Conservation (phyloP, 2,113 vertebrate species). For the Erythrolamprus reginae region DNA sequence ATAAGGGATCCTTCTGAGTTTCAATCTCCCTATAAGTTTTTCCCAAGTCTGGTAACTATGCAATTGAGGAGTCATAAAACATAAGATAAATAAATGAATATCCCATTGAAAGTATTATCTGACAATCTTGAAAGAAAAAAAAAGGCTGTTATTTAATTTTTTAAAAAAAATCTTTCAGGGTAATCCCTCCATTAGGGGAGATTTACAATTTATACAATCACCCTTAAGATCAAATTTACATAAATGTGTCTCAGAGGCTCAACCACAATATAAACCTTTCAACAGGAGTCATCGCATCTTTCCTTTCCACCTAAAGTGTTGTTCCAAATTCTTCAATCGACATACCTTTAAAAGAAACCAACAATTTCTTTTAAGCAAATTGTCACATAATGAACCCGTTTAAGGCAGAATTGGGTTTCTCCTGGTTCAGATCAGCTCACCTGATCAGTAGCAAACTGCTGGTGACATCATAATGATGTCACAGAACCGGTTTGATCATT, state of each 20-base stretch:
- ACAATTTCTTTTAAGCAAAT: too few relatives aligned
- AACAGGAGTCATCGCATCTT: background rate
- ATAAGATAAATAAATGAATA: background rate
- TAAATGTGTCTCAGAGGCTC: background rate
- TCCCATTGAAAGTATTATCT: background rate
- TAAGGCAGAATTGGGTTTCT: too few relatives aligned
- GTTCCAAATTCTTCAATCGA: background rate
- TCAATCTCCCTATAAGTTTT: background rate
- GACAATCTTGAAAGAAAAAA: background rate
- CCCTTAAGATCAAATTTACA: background rate
- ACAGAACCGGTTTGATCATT: too few relatives aligned
- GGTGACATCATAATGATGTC: too few relatives aligned
- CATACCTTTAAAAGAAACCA: background rate
- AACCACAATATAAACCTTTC: background rate
- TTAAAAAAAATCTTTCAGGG: background rate
- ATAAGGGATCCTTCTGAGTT: background rate
- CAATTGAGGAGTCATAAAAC: background rate
- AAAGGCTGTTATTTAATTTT: background rate
- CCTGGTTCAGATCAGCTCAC: too few relatives aligned
- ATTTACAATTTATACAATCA: background rate
- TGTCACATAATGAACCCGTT: background rate
- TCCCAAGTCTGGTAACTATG: background rate
- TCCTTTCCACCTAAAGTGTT: background rate
- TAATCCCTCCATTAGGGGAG: background rate
- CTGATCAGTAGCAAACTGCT: too few relatives aligned